Evolutionary conservation across 2,113 vertebrate species (phyloP), one percentile per base, ranked within the genome.

Genomic region (Burhinus bistriatus): DNA sequence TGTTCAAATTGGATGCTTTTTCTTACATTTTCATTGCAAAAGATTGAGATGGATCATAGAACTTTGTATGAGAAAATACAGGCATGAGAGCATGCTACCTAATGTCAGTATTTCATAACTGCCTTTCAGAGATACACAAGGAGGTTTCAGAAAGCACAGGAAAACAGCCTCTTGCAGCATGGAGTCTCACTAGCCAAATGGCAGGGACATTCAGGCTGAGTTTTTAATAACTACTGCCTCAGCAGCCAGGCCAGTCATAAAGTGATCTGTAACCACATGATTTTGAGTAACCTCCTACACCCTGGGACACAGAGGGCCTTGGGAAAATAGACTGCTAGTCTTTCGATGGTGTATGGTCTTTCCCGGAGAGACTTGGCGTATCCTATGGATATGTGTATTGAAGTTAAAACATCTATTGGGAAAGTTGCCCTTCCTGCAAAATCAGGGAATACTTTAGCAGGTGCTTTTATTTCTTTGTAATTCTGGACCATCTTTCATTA

Each of bases 311-410:
- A 32, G 29, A 55, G 22, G 9, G 11, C 32, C 26, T 61, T 40
- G 27, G 34, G 19, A 92, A 77, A 90, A 83, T 2, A 72, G 42
- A 15, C n/a, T 87, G 32, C 30, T 75, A 1, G 25, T 87, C 30
- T 75, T 15, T 19, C 29, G 32, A 1, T 19, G 32, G 19, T 7
- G 9, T 9, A 16, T 52, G 20, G 15, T 38, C 15, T 76, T 81
- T 72, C 15, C 45, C 0, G 0, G 34, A 44, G 36, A 15, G 23
- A 83, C 11, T 42, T 0, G 0, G 44, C 38, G 15, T 6, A 79
- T 47, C 23, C 32, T 23, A 9, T 2, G 6, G 40, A 40, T 15
- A 12, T 9, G 4, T 16, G 2, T n/a, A 8, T 38, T 72, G 34
- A 59, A 85, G 32, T 61, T 55, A 72, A 20, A 72, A 79, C 0